A percentile compares a stretch with the other conserved stretches of the same genome.
These are phyloP conservation scores for Gymnothorax javanicus DNA, from an alignment of 2,797 vertebrate genomes.

Conservation along the genomic window DNA sequence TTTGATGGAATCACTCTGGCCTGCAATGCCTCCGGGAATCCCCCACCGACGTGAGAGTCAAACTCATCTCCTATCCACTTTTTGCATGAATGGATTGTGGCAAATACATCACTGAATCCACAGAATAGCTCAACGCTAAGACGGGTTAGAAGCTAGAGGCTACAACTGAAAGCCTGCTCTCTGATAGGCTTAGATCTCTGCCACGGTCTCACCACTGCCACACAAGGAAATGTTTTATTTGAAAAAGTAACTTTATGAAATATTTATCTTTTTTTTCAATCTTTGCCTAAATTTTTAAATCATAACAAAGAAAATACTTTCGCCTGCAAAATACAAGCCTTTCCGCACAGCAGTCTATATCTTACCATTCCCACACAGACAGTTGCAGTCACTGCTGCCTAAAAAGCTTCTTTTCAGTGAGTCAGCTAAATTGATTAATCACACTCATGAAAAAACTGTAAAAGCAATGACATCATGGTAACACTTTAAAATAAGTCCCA, in stretches of 20 bases:
- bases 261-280: no score
- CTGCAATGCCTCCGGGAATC: constrained; percentile 66
- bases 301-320: neutral
- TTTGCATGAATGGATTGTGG: neutral
- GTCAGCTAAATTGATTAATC: constrained; percentile 35
- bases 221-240: neutral
- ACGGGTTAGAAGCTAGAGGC: neutral
- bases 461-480: constrained; percentile 17
- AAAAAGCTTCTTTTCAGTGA: no score
- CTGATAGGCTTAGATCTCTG: no score
- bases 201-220: neutral
- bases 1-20: constrained; percentile 59
- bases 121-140: neutral
- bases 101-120: neutral
- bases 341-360: neutral
- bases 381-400: neutral
- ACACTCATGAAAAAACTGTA: constrained; percentile 23
- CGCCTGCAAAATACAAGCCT: neutral
- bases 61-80: neutral
- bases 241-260: neutral
- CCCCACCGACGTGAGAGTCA: constrained; percentile 62
- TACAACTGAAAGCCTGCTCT: no score
- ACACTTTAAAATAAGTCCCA: neutral
- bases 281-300: no score
- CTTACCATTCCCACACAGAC: neutral